These are phyloP conservation scores for Verasper variegatus DNA, from an alignment of 2,113 vertebrate genomes.

Conservation along the genomic window DNA sequence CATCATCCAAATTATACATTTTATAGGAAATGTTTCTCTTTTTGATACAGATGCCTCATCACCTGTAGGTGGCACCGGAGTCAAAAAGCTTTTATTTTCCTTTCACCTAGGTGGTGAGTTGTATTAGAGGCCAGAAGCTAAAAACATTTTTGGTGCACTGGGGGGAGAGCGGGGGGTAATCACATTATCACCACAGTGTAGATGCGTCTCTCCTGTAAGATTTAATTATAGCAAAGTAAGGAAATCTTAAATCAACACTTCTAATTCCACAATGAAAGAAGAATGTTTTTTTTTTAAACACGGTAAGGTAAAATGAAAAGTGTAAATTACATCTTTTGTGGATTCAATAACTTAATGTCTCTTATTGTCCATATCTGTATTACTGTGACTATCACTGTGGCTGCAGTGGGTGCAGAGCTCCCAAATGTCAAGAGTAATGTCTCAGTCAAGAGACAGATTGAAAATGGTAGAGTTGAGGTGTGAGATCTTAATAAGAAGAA, in stretches of 20 bases:
- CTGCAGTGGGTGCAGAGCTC: not conserved
- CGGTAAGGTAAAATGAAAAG: not conserved
- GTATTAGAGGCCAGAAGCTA: not conserved
- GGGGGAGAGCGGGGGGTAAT: not conserved
- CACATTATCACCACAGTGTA: not conserved
- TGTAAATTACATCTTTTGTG: not conserved
- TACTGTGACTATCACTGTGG: not conserved
- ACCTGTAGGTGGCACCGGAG: not conserved
- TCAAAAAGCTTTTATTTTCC: too few species aligned
- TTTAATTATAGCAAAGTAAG: not conserved
- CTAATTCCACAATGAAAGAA: not conserved
- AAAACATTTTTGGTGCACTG: not conserved
- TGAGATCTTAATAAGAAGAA: conserved; percentile 42
- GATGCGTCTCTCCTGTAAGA: not conserved
- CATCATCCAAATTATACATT: too few species aligned
- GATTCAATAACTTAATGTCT: too few species aligned
- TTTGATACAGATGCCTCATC: not conserved
- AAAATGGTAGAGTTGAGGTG: conserved; percentile 41
- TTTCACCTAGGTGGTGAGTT: too few species aligned
- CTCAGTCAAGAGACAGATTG: conserved; percentile 17
- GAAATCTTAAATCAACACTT: not conserved
- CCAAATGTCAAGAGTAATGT: conserved; percentile 59
- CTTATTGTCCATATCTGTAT: not conserved
- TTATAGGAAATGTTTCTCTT: not conserved
- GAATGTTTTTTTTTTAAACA: not conserved